Base-by-base conservation (phyloP, 2,888 invertebrate species). In the Oscheius sp. region DNA sequence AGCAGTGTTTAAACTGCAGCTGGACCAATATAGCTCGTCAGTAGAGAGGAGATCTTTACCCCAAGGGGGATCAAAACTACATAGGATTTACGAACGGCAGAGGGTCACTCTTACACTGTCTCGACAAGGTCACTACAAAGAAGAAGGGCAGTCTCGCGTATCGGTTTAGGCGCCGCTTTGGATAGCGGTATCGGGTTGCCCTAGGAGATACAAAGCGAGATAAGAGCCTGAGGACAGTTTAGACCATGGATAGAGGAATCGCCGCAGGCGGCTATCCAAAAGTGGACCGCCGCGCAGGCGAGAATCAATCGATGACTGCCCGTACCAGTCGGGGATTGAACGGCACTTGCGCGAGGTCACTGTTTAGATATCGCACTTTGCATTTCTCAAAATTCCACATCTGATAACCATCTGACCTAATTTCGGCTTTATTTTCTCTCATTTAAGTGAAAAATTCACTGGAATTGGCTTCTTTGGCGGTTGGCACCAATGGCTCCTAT, bases 261-360 rank as follows among this genome's bases (percentile, higher is more conserved):
- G 61, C 61, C 45, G 61, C 61, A 45, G 61, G 61, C 61, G 45
- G 42, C 25, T 61, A 10, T 61, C 29, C 61, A 37, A 61, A 61
- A 61, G 61, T 61, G 61, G 61, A 61, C 61, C 61, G 42, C 42
- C 34, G 55, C 55, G 15, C 55, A 17, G 61, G n/a, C 45, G 23
- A 25, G 45, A 27, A 61, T 61, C 61, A 45, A 58, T 61, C 42
- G 61, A 61, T 61, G 61, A n/a, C 45, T 45, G 45, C 29, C 61
- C 61, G 61, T 61, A 61, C 61, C 61, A 61, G 61, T 61, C 45
- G 39, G 58, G 58, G 58, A n/a, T 42, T 34, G 58, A 58, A 58
- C 58, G 45, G 61, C 61, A 61, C 61, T 61, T 31, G 45, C 29
- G 42, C 61, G 61, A 61, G 61, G 61, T 61, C 61, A 61, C 61